phyloP scores from a whole-genome alignment of 2,888 invertebrate species.

The Prenolepis imparis region DNA sequence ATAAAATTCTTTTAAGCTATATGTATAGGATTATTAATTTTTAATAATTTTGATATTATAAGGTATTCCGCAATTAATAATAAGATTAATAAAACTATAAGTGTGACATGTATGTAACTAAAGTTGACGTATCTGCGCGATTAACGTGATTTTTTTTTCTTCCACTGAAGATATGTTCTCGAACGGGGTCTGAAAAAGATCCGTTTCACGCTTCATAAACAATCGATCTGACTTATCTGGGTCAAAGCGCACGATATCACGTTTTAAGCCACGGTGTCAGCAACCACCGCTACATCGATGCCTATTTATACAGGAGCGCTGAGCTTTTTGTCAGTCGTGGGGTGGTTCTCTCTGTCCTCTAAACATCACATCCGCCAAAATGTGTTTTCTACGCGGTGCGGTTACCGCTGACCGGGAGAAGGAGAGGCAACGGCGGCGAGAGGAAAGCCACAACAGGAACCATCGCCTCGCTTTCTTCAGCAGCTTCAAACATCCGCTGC shows the following conservation, averaged over 20 bases:
- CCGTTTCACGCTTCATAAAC: conserved; percentile 52
- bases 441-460: conserved; percentile 74
- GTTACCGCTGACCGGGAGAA: conserved; percentile 62
- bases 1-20: not conserved
- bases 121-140: not conserved
- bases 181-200: not conserved
- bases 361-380: conserved; percentile 83
- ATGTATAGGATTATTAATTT: not conserved
- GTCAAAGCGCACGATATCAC: conserved; percentile 62
- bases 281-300: conserved; percentile 75
- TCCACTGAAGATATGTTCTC: not conserved
- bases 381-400: conserved; percentile 71
- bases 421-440: conserved; percentile 63
- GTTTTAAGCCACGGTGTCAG: conserved; percentile 59
- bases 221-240: conserved; percentile 67
- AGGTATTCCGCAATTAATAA: not conserved
- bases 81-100: not conserved
- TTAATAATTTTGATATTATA: not conserved
- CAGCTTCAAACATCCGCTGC: conserved; percentile 81
- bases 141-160: not conserved
- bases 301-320: conserved; percentile 75
- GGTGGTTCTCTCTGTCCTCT: conserved; percentile 69
- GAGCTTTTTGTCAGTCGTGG: conserved; percentile 72
- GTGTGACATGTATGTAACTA: not conserved
- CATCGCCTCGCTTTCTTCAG: conserved; percentile 74